Evolutionary conservation across 2,797 vertebrate species (phyloP).

Genomic region (Enteromius afrohamiltoni): DNA sequence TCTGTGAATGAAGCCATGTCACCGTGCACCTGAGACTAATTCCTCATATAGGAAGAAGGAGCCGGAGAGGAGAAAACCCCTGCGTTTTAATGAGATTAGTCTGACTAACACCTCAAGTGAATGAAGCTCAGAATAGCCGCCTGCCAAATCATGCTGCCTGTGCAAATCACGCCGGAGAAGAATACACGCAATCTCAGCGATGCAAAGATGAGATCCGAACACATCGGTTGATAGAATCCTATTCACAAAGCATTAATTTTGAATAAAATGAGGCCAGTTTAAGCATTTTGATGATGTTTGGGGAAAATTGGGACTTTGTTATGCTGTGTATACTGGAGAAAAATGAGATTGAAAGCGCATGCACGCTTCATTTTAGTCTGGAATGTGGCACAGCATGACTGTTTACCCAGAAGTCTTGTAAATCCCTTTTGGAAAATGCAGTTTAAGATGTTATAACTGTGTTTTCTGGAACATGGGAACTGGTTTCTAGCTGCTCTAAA

Average conservation of each 20-base stretch:
- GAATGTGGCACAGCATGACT: slow-evolving; percentile 43
- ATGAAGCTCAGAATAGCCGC: slow-evolving; percentile 55
- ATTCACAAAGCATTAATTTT: slow-evolving; percentile 41
- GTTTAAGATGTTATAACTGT: slow-evolving; percentile 16
- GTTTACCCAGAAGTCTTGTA: slow-evolving; percentile 54
- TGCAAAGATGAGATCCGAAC: slow-evolving; percentile 41
- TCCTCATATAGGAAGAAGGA: slow-evolving; percentile 44
- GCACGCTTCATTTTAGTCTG: slow-evolving; percentile 9
- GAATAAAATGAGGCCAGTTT: slow-evolving; percentile 20
- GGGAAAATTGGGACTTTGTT: slow-evolving; percentile 18
- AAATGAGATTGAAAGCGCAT: slow-evolving; percentile 24
- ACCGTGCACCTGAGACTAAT: slow-evolving; percentile 56
- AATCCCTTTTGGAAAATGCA: slow-evolving; percentile 37
- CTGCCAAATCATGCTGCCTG: slow-evolving; percentile 46
- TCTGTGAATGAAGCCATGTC: slow-evolving; percentile 31
- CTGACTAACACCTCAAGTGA: slow-evolving; percentile 58
- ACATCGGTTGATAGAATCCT: slow-evolving; percentile 19
- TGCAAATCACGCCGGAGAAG: slow-evolving; percentile 46
- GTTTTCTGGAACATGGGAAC: slow-evolving; percentile 4
- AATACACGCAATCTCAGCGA: slow-evolving; percentile 46
- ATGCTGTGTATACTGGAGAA: slow-evolving; percentile 16
- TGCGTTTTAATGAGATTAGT: slow-evolving; percentile 59
- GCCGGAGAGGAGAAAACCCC: slow-evolving; percentile 41
- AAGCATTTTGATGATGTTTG: slow-evolving; percentile 18
- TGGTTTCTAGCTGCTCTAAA: background rate